phyloP scores from a whole-genome alignment of 2,888 invertebrate species.

The Rotaria magnacalcarata region DNA sequence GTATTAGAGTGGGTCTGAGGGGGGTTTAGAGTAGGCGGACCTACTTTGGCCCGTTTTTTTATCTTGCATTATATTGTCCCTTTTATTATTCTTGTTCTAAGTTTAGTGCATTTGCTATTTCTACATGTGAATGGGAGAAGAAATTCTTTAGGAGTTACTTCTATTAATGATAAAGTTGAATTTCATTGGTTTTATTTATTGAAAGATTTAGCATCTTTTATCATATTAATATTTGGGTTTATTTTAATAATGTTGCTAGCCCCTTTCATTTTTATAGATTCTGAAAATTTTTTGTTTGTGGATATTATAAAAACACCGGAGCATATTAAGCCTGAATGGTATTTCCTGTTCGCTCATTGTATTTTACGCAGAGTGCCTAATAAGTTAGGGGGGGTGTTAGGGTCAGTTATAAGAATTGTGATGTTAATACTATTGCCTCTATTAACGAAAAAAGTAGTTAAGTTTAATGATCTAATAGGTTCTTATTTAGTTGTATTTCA shows the following conservation, averaged over 20 bases:
- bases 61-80: conserved; percentile 11
- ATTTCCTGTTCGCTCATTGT: conserved; percentile 76
- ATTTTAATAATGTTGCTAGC: conserved; percentile 62
- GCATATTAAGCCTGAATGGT: conserved; percentile 79
- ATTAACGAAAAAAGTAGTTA: conserved; percentile 63
- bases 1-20: conserved; percentile 24
- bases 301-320: conserved; percentile 69
- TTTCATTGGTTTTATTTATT: conserved; percentile 50
- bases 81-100: conserved; percentile 25
- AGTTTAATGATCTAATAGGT: conserved; percentile 60
- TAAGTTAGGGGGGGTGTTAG: conserved; percentile 73
- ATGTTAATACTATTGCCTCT: conserved; percentile 67
- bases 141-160: neutral
- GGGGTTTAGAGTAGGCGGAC: neutral
- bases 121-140: neutral
- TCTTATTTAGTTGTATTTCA: conserved; percentile 61
- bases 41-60: conserved; percentile 11
- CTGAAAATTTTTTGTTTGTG: conserved; percentile 72
- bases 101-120: neutral
- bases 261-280: conserved; percentile 68
- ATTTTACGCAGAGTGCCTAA: conserved; percentile 75
- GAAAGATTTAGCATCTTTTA: conserved; percentile 62
- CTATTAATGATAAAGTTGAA: conserved; percentile 48
- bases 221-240: conserved; percentile 63
- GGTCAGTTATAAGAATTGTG: conserved; percentile 67